These are phyloP conservation scores for Fundulus diaphanus DNA, from an alignment of 2,797 vertebrate species.

Conservation along the genomic window DNA sequence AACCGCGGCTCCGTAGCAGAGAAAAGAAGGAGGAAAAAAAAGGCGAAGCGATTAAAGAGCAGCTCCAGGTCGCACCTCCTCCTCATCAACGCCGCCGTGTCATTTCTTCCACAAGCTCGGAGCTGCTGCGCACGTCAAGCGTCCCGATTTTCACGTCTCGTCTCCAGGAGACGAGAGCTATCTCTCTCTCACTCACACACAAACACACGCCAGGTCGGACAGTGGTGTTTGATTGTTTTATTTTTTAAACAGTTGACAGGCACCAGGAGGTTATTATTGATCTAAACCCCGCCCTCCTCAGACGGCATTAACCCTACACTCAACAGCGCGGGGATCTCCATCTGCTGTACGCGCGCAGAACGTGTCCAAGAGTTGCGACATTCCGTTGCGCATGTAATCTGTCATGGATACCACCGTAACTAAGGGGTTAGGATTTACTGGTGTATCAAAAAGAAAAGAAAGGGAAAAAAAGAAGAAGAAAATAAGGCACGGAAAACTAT, in stretches of 20 bases:
- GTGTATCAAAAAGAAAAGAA: neutral
- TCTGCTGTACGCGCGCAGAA: slow-evolving; percentile 39
- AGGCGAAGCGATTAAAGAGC: slow-evolving; percentile 32
- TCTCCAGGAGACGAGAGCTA: slow-evolving; percentile 8
- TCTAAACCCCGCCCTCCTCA: slow-evolving; percentile 66
- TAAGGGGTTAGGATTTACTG: neutral
- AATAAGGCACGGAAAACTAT: too few relatives aligned
- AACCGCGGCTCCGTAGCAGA: slow-evolving; percentile 1
- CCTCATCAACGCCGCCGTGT: slow-evolving; percentile 31
- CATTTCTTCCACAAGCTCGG: slow-evolving; percentile 32
- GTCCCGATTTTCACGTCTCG: neutral
- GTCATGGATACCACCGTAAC: slow-evolving; percentile 14
- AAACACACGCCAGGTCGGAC: slow-evolving; percentile 4
- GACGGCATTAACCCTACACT: slow-evolving; percentile 73
- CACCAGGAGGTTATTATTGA: slow-evolving; percentile 63
- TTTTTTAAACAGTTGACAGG: slow-evolving; percentile 53
- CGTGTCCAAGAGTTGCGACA: slow-evolving; percentile 48
- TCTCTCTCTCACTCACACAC: neutral
- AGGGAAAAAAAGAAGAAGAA: too few relatives aligned
- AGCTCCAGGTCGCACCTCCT: slow-evolving; percentile 60
- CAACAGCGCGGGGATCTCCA: slow-evolving; percentile 31
- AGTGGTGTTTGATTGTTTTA: slow-evolving; percentile 32
- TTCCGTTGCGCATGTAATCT: slow-evolving; percentile 58
- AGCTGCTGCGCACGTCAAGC: slow-evolving; percentile 28
- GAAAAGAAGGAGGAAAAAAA: neutral